Base-by-base conservation (phyloP, 2,797 vertebrate genomes). In the Paratrypauchen microcephalus region DNA sequence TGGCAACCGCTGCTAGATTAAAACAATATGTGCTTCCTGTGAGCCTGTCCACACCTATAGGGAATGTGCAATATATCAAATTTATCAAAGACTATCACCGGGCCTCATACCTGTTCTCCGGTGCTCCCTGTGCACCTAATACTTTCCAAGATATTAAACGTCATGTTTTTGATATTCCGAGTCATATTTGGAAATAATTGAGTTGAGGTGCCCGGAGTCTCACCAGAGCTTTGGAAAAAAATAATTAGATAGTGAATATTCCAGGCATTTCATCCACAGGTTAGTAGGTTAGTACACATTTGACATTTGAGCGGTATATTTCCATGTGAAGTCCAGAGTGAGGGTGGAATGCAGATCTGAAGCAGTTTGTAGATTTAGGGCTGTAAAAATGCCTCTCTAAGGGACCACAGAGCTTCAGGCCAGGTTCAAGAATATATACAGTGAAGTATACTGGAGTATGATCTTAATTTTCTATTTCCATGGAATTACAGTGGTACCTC, bases 51-150 rank as follows among this genome's bases (percentile, higher is more conserved):
- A 65, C 59, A 72, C 81, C 75, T 54, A 24, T 47, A 57, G 75
- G 75, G 69, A 19, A 6, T 8, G 16, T 66, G 62, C 66, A 55
- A 64, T 57, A 12, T 30, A 12, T 30, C 12, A 60, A 73, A 73
- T 79, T 78, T 74, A 83, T 84, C 81, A 73, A 39, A 66, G 23
- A 74, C 58, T 78, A 83, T 77, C 70, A 76, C 67, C 81, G 74
- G 71, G 78, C 78, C 78, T 45, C 65, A 81, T 77, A 78, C 76
- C 56, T 58, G 21, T 48, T 75, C 64, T 70, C 64, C 66, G 23
- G 60, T 60, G 65, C 70, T 58, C 13, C 50, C 39, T 62, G 47
- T 45, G 11, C 41, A 13, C 41, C 57, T 59, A 70, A 83, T 73
- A 76, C 71, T 80, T 74, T 55, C 45, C 56, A 72, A 72, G 69